Evolutionary conservation across 2,888 invertebrate genomes (phyloP).

Genomic region (Tenthredo notha): DNA sequence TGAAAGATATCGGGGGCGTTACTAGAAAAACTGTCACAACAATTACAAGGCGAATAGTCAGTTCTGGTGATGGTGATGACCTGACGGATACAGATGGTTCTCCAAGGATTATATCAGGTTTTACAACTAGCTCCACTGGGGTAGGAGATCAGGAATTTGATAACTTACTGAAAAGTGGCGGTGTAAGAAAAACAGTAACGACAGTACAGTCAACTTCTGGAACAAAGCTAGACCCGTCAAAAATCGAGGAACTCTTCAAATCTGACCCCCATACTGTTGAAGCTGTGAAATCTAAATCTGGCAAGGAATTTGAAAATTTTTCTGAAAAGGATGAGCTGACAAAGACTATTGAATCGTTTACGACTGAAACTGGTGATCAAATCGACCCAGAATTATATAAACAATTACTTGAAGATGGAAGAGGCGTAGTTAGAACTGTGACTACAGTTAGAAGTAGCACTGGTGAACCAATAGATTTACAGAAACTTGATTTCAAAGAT

Average conservation of each 20-base stretch:
- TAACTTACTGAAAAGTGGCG: slow-evolving; percentile 29
- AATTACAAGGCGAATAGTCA: slow-evolving; percentile 46
- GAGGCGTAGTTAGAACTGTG: slow-evolving; percentile 36
- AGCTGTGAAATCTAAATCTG: slow-evolving; percentile 55
- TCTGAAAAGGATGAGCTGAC: slow-evolving; percentile 17
- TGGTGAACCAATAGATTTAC: slow-evolving; percentile 20
- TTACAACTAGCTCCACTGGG: slow-evolving; percentile 38
- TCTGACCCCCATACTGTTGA: slow-evolving; percentile 55
- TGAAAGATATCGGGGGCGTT: slow-evolving; percentile 60
- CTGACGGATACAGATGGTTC: slow-evolving; percentile 21
- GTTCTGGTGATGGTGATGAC: slow-evolving; percentile 31
- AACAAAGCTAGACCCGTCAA: slow-evolving; percentile 58
- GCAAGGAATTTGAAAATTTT: slow-evolving; percentile 56
- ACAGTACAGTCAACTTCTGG: slow-evolving; percentile 52
- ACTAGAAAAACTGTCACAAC: slow-evolving; percentile 54
- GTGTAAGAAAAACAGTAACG: slow-evolving; percentile 31
- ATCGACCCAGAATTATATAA: slow-evolving; percentile 30
- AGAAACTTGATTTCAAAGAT: slow-evolving; percentile 48
- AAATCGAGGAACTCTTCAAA: slow-evolving; percentile 58
- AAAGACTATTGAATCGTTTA: slow-evolving; percentile 17
- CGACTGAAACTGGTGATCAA: slow-evolving; percentile 26
- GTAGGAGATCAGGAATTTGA: slow-evolving; percentile 59
- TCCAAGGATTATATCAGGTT: slow-evolving; percentile 19
- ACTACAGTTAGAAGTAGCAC: slow-evolving; percentile 46
- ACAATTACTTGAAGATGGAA: slow-evolving; percentile 38